phyloP scores from a whole-genome alignment of 2,797 vertebrate genomes.

The Lycodopsis pacificus region DNA sequence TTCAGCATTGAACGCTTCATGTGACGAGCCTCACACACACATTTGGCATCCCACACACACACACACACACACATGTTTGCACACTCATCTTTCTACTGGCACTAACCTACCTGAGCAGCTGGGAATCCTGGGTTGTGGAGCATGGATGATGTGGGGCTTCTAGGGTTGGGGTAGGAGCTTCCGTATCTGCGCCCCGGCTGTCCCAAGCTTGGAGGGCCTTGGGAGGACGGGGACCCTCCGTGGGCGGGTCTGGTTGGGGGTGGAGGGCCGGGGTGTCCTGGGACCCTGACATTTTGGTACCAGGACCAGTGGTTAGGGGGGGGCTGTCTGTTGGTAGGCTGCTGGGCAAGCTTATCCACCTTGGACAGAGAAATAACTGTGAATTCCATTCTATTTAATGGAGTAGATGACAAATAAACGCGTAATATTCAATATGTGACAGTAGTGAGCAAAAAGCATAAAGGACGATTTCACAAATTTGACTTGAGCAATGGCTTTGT shows the following conservation, averaged over 20 bases:
- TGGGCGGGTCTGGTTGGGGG: constrained; percentile 79
- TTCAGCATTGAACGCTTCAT: background rate
- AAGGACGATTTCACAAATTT: background rate
- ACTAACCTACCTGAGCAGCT: constrained; percentile 71
- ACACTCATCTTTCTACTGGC: background rate
- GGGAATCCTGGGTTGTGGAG: constrained; percentile 75
- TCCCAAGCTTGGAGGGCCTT: constrained; percentile 67
- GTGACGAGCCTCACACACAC: background rate
- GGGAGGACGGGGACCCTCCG: constrained; percentile 82
- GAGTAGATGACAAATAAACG: background rate
- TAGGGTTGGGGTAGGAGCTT: constrained; percentile 65
- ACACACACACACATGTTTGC: background rate
- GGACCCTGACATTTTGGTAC: constrained; percentile 80
- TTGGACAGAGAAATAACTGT: constrained; percentile 59
- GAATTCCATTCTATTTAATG: background rate
- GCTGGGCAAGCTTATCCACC: constrained; percentile 87
- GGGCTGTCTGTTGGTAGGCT: constrained; percentile 81
- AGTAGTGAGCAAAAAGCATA: background rate
- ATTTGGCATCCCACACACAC: background rate
- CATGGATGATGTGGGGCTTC: constrained; percentile 81
- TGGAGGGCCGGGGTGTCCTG: constrained; percentile 74
- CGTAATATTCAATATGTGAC: background rate
- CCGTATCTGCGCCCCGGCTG: constrained; percentile 79
- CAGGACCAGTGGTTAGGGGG: constrained; percentile 84
- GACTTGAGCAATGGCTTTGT: no score